A percentile compares a stretch with the other conserved stretches of the same genome.
phyloP scores from a whole-genome alignment of 1,140 invertebrate genomes.

The Himalopsyche phryganea region DNA sequence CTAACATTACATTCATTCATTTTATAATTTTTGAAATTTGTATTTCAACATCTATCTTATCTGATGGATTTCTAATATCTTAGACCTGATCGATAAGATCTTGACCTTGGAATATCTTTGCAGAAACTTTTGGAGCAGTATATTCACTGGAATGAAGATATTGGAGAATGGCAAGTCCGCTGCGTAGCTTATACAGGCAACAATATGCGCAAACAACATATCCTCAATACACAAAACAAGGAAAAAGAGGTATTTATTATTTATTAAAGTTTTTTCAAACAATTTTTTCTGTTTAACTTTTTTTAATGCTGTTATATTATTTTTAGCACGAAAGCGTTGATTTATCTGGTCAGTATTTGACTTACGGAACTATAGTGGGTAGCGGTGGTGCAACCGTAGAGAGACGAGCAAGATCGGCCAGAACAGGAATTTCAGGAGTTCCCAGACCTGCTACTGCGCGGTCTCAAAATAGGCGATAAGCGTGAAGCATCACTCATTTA shows the following conservation, averaged over 20 bases:
- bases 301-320: conserved; percentile 2
- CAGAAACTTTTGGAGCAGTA: conserved; percentile 89
- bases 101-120: too few species aligned
- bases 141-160: conserved; percentile 96
- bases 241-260: conserved; percentile 31
- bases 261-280: neutral
- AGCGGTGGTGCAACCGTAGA: conserved; percentile 13
- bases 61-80: too few species aligned
- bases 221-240: conserved; percentile 28
- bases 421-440: conserved; percentile 28
- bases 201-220: conserved; percentile 80
- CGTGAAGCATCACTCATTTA: neutral
- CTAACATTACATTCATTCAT: too few species aligned
- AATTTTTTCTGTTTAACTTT: neutral
- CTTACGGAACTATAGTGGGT: conserved; percentile 22
- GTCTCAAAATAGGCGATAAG: conserved; percentile 30
- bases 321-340: conserved; percentile 32
- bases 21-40: too few species aligned
- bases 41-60: too few species aligned
- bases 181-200: conserved; percentile 99
- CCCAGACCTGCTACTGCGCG: conserved; percentile 30
- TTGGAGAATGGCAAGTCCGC: conserved; percentile 96
- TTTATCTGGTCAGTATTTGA: conserved; percentile 28
- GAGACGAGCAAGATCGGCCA: conserved; percentile 22
- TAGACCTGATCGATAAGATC: too few species aligned